Evolutionary conservation across 2,797 vertebrate genomes (phyloP), one percentile per base, ranked within the genome.

Genomic region (Typhlichthys subterraneus): DNA sequence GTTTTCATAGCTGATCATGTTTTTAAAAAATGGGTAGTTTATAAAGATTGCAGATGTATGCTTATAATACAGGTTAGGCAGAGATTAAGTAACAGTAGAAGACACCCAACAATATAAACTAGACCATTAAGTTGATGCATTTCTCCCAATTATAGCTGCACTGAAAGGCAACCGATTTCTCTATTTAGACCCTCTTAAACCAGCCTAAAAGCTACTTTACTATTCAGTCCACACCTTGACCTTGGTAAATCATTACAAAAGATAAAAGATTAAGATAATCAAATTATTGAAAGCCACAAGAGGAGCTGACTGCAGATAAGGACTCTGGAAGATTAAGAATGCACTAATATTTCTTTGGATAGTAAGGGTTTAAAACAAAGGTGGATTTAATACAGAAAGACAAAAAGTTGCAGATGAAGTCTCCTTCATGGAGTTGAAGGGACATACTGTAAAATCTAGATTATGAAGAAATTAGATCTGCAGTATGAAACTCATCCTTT

Each of bases 191-290:
- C n/a, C 62, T 31, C 54, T 53, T 23, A 42, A 63, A 56, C 33
- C 51, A 53, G 45, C 49, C 53, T 65, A 29, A 33, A n/a, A 72
- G 51, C 61, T 70, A 61, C 69, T 80, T 80, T 76, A 69, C 38
- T 54, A 61, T 73, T 76, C 54, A 65, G 66, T 81, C 61, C 54
- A 61, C 47, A 59, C 59, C 45, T 72, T 73, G 59, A 75, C 67
- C 66, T 59, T 65, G 60, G 54, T 65, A 76, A 61, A 63, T 51
- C 62, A 69, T 72, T 62, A 65, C 72, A 80, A 80, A 57, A 75
- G 72, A 73, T 63, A 9, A 38, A 67, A 75, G 61, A 80, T 86
- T 81, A 77, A 76, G 78, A 81, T 80, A 67, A 78, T 73, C 53
- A 72, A 70, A 77, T 56, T 64, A 67, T 61, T 57, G 2, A 50